Percentiles rank a stretch among this genome's conserved stretches.
Conservation (phyloP, 2,888 invertebrate species). For the Melinopterus prodromus region DNA sequence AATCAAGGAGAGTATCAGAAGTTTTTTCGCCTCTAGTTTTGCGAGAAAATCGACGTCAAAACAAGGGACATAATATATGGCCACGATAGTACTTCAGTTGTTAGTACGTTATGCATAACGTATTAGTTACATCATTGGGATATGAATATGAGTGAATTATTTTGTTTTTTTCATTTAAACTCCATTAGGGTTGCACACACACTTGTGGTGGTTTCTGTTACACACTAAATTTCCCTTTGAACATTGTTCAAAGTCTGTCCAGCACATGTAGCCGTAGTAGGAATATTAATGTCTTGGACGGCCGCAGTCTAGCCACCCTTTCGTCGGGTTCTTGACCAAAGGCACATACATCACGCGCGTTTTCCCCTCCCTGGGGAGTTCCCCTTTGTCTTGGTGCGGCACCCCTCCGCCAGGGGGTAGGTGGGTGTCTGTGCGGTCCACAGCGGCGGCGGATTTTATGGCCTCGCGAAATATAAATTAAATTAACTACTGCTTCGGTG, state of each 20-base stretch:
- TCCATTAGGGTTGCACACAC: conserved; percentile 24
- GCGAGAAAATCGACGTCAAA: too few relatives aligned
- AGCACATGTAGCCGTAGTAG: conserved; percentile 54
- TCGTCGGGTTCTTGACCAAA: conserved; percentile 56
- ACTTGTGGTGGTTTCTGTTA: conserved; percentile 43
- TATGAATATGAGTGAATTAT: not conserved
- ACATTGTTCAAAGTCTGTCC: conserved; percentile 52
- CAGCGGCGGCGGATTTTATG: conserved; percentile 58
- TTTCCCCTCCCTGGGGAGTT: conserved; percentile 45
- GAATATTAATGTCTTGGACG: conserved; percentile 61
- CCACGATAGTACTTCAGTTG: too few relatives aligned
- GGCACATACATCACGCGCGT: conserved; percentile 60
- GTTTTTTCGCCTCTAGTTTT: too few relatives aligned
- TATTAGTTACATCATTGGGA: not conserved
- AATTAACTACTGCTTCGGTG: conserved; percentile 62
- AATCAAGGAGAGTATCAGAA: too few relatives aligned
- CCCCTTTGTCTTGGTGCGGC: conserved; percentile 10
- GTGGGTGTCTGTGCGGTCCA: not conserved
- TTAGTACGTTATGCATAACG: too few relatives aligned
- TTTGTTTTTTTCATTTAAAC: not conserved
- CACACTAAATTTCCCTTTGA: not conserved
- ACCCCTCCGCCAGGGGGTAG: not conserved
- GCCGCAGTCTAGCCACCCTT: conserved; percentile 60
- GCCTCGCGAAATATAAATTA: conserved; percentile 62
- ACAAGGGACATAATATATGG: too few relatives aligned